A percentile compares a stretch with the other conserved stretches of the same genome.
phyloP scores from a whole-genome alignment of 2,113 vertebrate species.

The Leucopternis melanops region DNA sequence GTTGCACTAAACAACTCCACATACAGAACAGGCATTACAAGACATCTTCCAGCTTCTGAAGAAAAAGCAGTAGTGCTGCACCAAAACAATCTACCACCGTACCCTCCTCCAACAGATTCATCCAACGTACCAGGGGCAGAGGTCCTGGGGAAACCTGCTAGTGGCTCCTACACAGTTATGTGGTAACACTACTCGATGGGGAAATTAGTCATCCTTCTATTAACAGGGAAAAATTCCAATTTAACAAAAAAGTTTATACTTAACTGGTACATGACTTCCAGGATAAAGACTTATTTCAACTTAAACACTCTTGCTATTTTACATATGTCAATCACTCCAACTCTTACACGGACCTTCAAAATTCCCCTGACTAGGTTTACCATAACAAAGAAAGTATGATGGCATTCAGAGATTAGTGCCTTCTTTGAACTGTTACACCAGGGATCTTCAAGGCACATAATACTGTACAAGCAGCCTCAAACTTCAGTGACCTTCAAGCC shows the following conservation, averaged over 20 bases:
- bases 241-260: neutral
- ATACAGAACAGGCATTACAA: neutral
- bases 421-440: neutral
- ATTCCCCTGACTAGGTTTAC: neutral
- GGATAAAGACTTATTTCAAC: neutral
- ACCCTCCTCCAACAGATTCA: neutral
- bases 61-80: neutral
- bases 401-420: neutral
- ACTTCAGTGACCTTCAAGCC: neutral
- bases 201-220: neutral
- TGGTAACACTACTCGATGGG: neutral
- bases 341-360: neutral
- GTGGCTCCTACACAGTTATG: neutral
- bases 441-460: neutral
- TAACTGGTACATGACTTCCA: neutral
- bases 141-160: neutral
- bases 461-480: neutral
- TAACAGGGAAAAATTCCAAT: neutral
- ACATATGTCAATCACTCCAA: rapidly evolving
- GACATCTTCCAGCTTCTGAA: neutral
- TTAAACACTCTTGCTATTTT: neutral
- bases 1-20: neutral
- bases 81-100: neutral
- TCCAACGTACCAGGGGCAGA: neutral
- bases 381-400: neutral